Base-by-base conservation (phyloP, 2,797 vertebrate species). In the Xyrichtys novacula region DNA sequence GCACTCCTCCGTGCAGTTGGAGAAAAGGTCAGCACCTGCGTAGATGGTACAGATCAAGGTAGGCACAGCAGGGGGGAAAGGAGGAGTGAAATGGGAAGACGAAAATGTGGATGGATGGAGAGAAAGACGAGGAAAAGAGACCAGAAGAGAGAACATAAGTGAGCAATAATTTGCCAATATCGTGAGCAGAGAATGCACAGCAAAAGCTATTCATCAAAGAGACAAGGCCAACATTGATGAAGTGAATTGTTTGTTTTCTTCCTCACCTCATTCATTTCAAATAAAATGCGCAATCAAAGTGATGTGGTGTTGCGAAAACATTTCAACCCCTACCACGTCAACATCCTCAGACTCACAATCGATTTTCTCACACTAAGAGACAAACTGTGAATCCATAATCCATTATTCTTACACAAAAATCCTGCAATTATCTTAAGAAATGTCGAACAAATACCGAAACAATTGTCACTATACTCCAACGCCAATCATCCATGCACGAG, bases 1-100 rank as follows among this genome's bases (percentile, higher is more conserved):
- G 92, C 98, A 99, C 90, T 99, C 98, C 85, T 99, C 97, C 0
- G 98, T 99, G 93, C 98, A 99, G 90, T 99, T 99, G 89, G 98
- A 99, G 92, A 99, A 99, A 81, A 99, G 95, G 90, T 99, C 98
- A 75, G 96, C 94, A 65, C 96, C 97, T 98, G 85, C 15, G 20
- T 60, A 44, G 40, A 52, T 14, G 31, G 65, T 19, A 34, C 40
- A 60, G 8, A 43, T 26, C 0, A 17, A n/a, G 17, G 25, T 8
- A 28, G 6, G 36, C 22, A 52, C n/a, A 38, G 20, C 22, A n/a
- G n/a, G 14, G 42, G 17, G 39, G 20, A 11, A 14, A 14, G 9
- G 20, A 22, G 14, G 20, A 14, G 10, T 20, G 42, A 14, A 43
- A 22, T 15, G 22, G 23, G 57, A 50, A 31, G 46, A 9, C 58